phyloP scores from a whole-genome alignment of 1,140 invertebrate genomes.

The Platyscapa corneri region DNA sequence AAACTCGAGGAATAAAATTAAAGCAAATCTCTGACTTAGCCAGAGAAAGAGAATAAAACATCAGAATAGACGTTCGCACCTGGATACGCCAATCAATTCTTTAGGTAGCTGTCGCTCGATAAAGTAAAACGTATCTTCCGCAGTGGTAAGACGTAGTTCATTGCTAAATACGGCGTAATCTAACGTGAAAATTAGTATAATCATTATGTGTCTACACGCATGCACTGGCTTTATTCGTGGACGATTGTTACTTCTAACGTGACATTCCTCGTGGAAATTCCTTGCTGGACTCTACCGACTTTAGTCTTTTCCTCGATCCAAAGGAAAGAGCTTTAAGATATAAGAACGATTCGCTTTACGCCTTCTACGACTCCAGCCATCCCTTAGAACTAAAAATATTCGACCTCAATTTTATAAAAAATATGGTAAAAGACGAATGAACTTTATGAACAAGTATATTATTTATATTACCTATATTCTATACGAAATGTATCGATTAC shows the following conservation, averaged over 20 bases:
- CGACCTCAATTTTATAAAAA: background rate
- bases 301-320: background rate
- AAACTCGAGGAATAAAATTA: background rate
- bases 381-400: background rate
- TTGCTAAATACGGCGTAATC: too few relatives aligned
- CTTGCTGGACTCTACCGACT: background rate
- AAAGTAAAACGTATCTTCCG: conserved; percentile 61
- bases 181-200: too few relatives aligned
- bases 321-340: background rate
- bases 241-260: background rate
- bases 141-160: background rate
- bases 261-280: background rate
- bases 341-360: background rate
- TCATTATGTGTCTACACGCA: too few relatives aligned
- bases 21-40: background rate
- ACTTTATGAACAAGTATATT: background rate
- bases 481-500: background rate
- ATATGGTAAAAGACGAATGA: background rate
- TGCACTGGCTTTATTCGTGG: background rate
- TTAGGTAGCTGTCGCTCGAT: conserved; percentile 69
- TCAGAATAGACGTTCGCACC: conserved; percentile 56
- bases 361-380: background rate
- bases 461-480: background rate
- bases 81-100: conserved; percentile 67
- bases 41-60: conserved; percentile 41